Evolutionary conservation across 92 coral and sea anemone species (phyloP), one percentile per base, ranked within the genome.

Genomic region (Heliopora coerulea): DNA sequence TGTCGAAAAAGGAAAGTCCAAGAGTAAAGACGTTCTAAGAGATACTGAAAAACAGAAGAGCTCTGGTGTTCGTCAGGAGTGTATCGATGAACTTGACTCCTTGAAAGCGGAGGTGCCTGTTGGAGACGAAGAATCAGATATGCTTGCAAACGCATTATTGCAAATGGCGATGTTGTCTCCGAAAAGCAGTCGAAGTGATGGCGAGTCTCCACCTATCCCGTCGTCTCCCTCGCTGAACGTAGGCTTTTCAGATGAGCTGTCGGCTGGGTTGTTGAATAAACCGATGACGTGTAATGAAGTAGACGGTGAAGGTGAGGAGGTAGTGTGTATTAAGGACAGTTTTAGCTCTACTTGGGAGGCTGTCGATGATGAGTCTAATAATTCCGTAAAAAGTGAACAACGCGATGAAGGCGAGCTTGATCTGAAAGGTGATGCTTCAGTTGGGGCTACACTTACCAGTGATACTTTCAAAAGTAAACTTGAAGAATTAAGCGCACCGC

Each of bases 161-260:
- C 62, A 70, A 29, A 70, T 70, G 64, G 63, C 62, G 3, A 54
- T 52, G 77, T 32, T 52, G 32, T 70, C 77, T 18, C 77, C 77
- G 57, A 54, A 15, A 13, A 50, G 77, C 54, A 41, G 9, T 34
- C 12, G 4, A n/a, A 8, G 50, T 34, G 77, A 37, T 6, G 59
- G 14, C 15, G 26, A 18, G 49, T 70, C 77, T 35, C 77, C 77
- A 10, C 62, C 63, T 12, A 10, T 30, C 0, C 77, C 64, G 1
- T 70, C 64, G 27, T 70, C 75, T 30, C 75, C 77, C 9, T 70
- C 77, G 17, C 42, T 67, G 37, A 25, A 41, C 27, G 6, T 18
- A 31, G 15, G 30, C 12, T 3, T 56, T 23, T 3, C 9, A 17
- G 30, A 23, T 56, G 15, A 56, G 33, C 29, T 56, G 31, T 3